Evolutionary conservation across 2,797 vertebrate species (phyloP), one percentile per base, ranked within the genome.

Genomic region (Spinibarbus caldwelli): DNA sequence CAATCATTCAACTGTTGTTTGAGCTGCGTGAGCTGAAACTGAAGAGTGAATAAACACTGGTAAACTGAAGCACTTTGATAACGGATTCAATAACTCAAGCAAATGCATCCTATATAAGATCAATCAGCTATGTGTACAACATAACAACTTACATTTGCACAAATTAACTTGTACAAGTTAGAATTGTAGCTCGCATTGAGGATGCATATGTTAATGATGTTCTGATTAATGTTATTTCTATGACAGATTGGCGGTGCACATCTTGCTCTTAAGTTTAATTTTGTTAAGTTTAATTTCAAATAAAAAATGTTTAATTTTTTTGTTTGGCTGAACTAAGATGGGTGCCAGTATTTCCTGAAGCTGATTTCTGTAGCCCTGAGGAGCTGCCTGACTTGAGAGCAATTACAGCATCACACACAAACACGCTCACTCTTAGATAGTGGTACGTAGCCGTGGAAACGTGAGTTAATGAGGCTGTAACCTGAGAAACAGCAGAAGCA

Each of bases 401-500:
- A 85, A 38, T 47, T 49, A 47, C 54, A 43, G 31, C 66, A 67
- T 59, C 70, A 67, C 71, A 82, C 78, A 76, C 34, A 73, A 49
- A 72, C 80, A 66, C 41, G 31, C 83, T 64, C 54, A 78, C 15
- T 49, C 43, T 78, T 70, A 78, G 54, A 82, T 21, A 52, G 72
- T 66, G 62, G 38, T 77, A 79, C 68, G 43, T 57, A 64, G 54
- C 82, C 10, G 6, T 31, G 36, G 85, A 88, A 88, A 88, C 64
- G 82, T 85, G 77, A 76, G 76, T 83, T 87, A 87, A 88, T 83
- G 86, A 88, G 79, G 64, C 82, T 82, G 87, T 91, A 91, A 94
- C 93, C 92, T 91, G 91, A 94, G 92, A 92, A 91, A 93, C 90
- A 85, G 73, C 83, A 90, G 90, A 93, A 91, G 87, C 90, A 91